A percentile compares a stretch with the other conserved stretches of the same genome.
These are phyloP conservation scores for Plectrocnemia conspersa DNA, from an alignment of 1,140 invertebrate genomes.

Conservation along the genomic window DNA sequence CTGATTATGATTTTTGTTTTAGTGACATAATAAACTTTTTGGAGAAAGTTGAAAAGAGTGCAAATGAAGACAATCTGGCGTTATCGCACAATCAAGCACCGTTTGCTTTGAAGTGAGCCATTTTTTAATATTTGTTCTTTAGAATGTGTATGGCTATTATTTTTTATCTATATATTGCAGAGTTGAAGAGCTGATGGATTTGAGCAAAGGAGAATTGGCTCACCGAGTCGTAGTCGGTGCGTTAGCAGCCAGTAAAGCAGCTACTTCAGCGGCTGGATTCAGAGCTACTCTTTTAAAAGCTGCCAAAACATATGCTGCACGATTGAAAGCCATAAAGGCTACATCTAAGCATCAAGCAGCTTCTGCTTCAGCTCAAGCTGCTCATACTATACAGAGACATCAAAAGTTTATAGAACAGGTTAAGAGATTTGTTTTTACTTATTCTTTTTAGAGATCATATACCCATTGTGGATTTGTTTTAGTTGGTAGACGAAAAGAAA, in stretches of 20 bases:
- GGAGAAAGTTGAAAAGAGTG: slow-evolving; percentile 49
- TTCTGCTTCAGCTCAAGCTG: slow-evolving; percentile 19
- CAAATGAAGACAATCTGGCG: slow-evolving; percentile 41
- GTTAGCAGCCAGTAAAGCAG: slow-evolving; percentile 25
- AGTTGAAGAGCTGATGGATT: slow-evolving; percentile 33
- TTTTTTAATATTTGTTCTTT: neutral
- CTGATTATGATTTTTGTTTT: slow-evolving; percentile 18
- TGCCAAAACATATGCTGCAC: slow-evolving; percentile 11
- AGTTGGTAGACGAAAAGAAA: slow-evolving; percentile 31
- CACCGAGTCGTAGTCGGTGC: slow-evolving; percentile 29
- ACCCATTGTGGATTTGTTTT: neutral
- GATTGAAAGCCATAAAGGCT: slow-evolving; percentile 12
- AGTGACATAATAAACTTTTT: slow-evolving; percentile 51
- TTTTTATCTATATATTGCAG: slow-evolving; percentile 10
- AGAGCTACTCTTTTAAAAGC: slow-evolving; percentile 20
- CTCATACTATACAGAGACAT: slow-evolving; percentile 22
- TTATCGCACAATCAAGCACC: slow-evolving; percentile 32
- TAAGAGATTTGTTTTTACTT: neutral
- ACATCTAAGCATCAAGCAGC: slow-evolving; percentile 21
- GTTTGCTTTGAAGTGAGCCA: slow-evolving; percentile 29
- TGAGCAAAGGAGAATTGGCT: slow-evolving; percentile 32
- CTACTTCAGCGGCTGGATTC: slow-evolving; percentile 18
- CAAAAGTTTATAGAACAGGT: slow-evolving; percentile 33
- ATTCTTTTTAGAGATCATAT: neutral
- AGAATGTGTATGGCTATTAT: neutral